Percentiles rank a stretch among this genome's conserved stretches.
Evolutionary conservation across 53 echinoderm and acorn worm genomes (phyloP).

Genomic region (Crossaster papposus): DNA sequence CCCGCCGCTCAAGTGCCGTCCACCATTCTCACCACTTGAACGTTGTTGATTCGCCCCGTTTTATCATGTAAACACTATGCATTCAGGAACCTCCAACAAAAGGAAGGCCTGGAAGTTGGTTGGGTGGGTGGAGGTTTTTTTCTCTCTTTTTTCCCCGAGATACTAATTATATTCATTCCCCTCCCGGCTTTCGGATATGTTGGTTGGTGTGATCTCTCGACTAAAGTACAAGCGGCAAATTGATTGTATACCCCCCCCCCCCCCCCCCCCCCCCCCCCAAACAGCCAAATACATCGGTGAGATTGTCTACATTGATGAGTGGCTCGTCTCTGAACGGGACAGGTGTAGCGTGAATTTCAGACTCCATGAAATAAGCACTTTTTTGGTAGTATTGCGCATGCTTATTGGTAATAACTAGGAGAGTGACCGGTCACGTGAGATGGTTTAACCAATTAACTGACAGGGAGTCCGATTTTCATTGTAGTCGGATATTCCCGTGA

Average conservation of each 20-base stretch:
- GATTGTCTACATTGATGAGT: not conserved
- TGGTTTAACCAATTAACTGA: no score
- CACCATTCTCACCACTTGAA: not conserved
- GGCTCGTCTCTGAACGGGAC: not conserved
- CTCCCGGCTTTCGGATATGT: not conserved
- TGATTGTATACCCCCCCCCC: constrained; percentile 6
- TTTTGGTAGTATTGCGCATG: no score
- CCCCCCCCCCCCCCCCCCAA: no score
- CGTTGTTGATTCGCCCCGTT: constrained; percentile 46
- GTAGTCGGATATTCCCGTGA: no score
- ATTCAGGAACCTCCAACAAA: not conserved
- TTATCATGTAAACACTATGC: constrained; percentile 31
- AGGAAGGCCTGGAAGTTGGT: not conserved
- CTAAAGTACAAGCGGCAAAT: not conserved
- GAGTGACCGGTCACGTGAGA: no score
- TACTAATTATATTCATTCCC: not conserved
- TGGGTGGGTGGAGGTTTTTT: no score
- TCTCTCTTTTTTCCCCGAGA: no score
- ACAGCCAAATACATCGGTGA: not conserved
- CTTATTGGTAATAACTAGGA: no score
- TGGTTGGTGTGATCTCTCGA: not conserved
- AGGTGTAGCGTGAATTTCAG: no score
- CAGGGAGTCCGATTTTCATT: no score
- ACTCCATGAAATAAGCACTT: no score
- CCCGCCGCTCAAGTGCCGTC: not conserved